Conservation (phyloP, 2,113 vertebrate genomes). For the Macheiramphus alcinus region DNA sequence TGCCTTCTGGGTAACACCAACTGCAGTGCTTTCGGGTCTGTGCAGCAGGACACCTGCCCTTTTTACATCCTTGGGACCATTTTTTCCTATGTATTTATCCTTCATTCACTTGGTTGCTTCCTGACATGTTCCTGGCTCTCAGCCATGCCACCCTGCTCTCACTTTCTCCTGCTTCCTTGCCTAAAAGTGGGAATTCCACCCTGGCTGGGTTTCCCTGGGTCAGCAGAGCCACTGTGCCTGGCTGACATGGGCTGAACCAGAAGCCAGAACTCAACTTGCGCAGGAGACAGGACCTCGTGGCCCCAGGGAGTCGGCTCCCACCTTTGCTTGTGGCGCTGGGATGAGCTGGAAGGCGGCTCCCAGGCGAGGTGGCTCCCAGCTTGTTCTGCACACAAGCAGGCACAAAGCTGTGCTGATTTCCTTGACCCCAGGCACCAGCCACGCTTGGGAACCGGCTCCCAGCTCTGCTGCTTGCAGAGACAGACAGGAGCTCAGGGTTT, state of each 20-base stretch:
- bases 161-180: not conserved
- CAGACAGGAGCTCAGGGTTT: constrained; percentile 29
- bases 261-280: not conserved
- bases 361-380: not conserved
- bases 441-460: not conserved
- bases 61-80: not conserved
- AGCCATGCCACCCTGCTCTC: rapidly evolving
- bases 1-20: not conserved
- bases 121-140: not conserved
- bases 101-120: not conserved
- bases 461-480: not conserved
- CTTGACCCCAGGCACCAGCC: not conserved
- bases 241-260: not conserved
- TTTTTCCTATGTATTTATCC: not conserved
- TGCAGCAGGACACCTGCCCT: not conserved
- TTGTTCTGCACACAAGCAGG: not conserved
- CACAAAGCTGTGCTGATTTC: not conserved
- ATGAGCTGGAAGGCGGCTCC: not conserved
- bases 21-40: not conserved
- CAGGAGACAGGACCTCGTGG: not conserved
- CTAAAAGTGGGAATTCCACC: not conserved
- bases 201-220: not conserved
- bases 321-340: not conserved
- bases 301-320: not conserved
- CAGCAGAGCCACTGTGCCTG: not conserved